phyloP scores from a whole-genome alignment of 1,140 invertebrate species.

The Drosophila punjabiensis region DNA sequence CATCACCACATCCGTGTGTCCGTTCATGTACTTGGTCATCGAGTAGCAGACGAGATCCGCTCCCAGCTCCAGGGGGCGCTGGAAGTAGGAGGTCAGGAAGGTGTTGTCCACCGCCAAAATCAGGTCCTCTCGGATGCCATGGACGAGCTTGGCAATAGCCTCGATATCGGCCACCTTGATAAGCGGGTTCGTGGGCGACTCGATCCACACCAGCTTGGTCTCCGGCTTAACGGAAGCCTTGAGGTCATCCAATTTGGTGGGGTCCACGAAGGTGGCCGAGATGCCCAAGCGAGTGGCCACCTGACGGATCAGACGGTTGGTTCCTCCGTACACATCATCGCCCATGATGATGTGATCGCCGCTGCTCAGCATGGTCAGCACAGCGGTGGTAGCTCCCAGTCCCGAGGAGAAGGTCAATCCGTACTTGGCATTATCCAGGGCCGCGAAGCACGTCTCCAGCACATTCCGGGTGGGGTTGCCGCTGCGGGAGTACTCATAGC shows the following conservation, averaged over 20 bases:
- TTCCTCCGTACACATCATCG: conserved; percentile 98
- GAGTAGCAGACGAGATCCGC: conserved; percentile 98
- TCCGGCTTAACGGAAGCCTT: conserved; percentile 91
- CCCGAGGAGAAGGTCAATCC: conserved; percentile 96
- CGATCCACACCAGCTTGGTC: conserved; percentile 98
- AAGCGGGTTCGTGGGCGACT: conserved; percentile 99
- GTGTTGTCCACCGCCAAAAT: conserved; percentile 98
- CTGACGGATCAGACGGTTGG: conserved; percentile 87
- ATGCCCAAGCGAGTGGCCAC: conserved; percentile 90
- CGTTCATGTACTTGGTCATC: conserved; percentile 99
- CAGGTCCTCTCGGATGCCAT: conserved; percentile 87
- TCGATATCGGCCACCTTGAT: conserved; percentile 96
- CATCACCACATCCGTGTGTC: conserved; percentile 99
- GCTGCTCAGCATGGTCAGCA: conserved; percentile 90
- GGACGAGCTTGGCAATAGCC: conserved; percentile 89
- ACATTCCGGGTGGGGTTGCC: conserved; percentile 97
- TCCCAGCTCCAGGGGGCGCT: conserved; percentile 95
- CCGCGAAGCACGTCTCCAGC: conserved; percentile 95
- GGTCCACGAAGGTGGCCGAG: conserved; percentile 93
- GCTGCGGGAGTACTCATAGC: conserved; percentile 96
- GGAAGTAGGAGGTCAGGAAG: conserved; percentile 98
- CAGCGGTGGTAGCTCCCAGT: conserved; percentile 92
- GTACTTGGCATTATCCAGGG: conserved; percentile 95
- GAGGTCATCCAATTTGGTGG: conserved; percentile 89
- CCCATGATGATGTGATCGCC: conserved; percentile 97